Percentiles rank a stretch among this genome's conserved stretches.
phyloP scores from a whole-genome alignment of 2,113 vertebrate species.

The Arvicanthis niloticus region DNA sequence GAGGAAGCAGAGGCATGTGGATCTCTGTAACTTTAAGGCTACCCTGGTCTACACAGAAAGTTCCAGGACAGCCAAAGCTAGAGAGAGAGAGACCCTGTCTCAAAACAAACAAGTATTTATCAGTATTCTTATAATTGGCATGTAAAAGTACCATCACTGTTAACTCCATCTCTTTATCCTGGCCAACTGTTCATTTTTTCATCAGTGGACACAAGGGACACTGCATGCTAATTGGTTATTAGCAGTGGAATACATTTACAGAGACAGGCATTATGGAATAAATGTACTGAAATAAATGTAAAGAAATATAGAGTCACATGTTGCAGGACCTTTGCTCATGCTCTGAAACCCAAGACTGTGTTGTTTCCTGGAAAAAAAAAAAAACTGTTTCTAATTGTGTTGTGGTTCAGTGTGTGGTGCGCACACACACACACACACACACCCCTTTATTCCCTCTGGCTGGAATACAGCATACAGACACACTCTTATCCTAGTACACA shows the following conservation, averaged over 20 bases:
- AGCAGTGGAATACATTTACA: constrained; percentile 43
- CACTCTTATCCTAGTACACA: no score
- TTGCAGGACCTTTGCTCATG: no score
- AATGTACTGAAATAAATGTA: constrained; percentile 7
- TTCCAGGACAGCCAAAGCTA: background rate
- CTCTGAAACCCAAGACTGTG: no score
- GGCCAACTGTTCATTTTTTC: background rate
- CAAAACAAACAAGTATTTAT: background rate
- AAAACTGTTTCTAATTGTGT: no score
- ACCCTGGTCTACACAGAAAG: background rate
- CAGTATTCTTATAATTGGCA: background rate
- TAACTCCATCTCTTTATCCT: background rate
- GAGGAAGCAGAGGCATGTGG: background rate
- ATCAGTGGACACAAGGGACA: background rate
- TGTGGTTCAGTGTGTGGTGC: no score
- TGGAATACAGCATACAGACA: no score
- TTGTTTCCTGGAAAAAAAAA: no score
- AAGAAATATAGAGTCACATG: background rate
- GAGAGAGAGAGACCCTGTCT: background rate
- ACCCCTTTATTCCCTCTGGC: no score
- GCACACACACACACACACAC: no score
- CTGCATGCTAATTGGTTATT: constrained; percentile 19
- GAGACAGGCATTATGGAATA: background rate
- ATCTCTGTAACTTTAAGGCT: background rate
- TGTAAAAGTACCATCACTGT: background rate